Percentiles rank a stretch among this genome's conserved stretches.
phyloP scores from a whole-genome alignment of 2,888 invertebrate genomes.

The Azorinus chamasolen region DNA sequence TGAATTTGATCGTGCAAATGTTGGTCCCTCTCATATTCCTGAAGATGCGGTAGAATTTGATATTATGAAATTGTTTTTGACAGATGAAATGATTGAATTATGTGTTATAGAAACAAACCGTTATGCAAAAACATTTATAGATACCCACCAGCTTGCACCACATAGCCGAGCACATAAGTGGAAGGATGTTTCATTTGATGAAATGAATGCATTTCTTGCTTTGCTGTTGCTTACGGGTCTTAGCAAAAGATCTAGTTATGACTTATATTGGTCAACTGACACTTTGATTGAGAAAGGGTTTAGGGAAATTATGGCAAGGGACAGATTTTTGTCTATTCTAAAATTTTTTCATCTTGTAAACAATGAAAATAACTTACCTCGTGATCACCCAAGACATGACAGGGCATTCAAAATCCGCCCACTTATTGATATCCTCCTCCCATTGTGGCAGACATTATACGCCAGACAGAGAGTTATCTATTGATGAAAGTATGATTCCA shows the following conservation, averaged over 20 bases:
- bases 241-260: slow-evolving; percentile 14
- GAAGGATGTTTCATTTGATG: not conserved
- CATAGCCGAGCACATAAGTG: slow-evolving; percentile 9
- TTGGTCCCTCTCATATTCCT: no score
- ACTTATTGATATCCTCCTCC: slow-evolving; percentile 5
- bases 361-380: slow-evolving; percentile 6
- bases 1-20: no score
- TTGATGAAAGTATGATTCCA: slow-evolving; percentile 35
- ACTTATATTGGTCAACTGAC: slow-evolving; percentile 21
- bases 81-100: no score
- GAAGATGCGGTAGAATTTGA: no score
- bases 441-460: slow-evolving; percentile 14
- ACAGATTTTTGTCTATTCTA: slow-evolving; percentile 10
- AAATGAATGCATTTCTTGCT: slow-evolving; percentile 21
- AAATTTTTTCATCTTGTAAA: slow-evolving; percentile 17
- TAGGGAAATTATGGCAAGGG: slow-evolving; percentile 10
- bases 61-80: no score
- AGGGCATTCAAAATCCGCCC: slow-evolving; percentile 16
- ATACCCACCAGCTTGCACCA: no score
- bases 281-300: slow-evolving; percentile 7
- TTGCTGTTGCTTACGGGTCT: slow-evolving; percentile 12
- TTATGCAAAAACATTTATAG: no score
- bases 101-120: no score
- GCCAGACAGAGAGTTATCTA: slow-evolving; percentile 16
- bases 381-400: slow-evolving; percentile 20